Percentiles rank a stretch among this genome's conserved stretches.
Conservation (phyloP, 23 tunicate genomes). For the Trididemnum clinides region DNA sequence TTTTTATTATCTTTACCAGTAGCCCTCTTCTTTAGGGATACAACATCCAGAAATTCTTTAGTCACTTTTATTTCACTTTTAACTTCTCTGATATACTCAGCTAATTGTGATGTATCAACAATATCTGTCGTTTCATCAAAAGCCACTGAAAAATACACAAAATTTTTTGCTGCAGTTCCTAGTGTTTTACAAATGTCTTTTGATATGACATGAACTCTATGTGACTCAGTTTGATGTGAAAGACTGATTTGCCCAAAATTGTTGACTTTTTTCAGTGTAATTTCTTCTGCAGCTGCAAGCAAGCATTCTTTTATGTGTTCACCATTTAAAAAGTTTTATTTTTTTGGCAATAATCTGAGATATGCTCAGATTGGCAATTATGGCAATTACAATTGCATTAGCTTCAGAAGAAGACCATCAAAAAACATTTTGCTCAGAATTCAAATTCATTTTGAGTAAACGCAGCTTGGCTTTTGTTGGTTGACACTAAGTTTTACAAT, state of each 20-base stretch:
- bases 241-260: slow-evolving; percentile 17
- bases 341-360: neutral
- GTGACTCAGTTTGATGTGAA: slow-evolving; percentile 13
- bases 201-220: slow-evolving; percentile 5
- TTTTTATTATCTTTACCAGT: neutral
- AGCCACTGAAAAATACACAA: slow-evolving; percentile 17
- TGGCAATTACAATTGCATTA: too few species aligned
- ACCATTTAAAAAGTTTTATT: neutral
- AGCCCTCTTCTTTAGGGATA: neutral
- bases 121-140: slow-evolving; percentile 39
- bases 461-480: too few species aligned
- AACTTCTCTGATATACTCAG: slow-evolving; percentile 11
- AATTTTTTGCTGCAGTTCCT: neutral
- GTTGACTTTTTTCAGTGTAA: neutral
- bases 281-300: slow-evolving; percentile 10
- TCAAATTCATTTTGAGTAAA: too few species aligned
- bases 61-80: slow-evolving; percentile 15
- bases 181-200: neutral
- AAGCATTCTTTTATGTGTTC: too few species aligned
- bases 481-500: slow-evolving; percentile 9
- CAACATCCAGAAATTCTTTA: slow-evolving; percentile 10
- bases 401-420: too few species aligned
- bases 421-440: neutral
- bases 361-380: too few species aligned
- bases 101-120: slow-evolving; percentile 20